These are phyloP conservation scores for Argentina silus DNA, from an alignment of 2,797 vertebrate genomes.

Conservation along the genomic window DNA sequence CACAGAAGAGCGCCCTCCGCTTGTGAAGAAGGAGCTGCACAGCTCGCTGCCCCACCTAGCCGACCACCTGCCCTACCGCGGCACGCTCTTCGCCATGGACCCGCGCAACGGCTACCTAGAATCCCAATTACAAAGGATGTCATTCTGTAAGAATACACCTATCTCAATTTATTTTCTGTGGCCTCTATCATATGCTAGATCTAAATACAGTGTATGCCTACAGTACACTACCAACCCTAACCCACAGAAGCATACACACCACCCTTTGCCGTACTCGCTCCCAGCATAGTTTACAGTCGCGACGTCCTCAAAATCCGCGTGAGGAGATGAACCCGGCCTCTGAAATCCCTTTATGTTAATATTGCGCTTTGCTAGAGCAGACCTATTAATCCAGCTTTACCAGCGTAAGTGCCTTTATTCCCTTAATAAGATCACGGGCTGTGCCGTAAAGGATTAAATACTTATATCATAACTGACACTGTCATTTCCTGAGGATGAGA, in stretches of 20 bases:
- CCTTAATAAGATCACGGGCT: slow-evolving; percentile 86
- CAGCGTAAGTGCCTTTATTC: slow-evolving; percentile 83
- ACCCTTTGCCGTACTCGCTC: slow-evolving; percentile 29
- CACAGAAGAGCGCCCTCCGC: slow-evolving; percentile 90
- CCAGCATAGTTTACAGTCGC: slow-evolving; percentile 55
- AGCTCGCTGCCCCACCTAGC: slow-evolving; percentile 89
- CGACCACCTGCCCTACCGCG: slow-evolving; percentile 91
- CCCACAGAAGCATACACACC: background rate
- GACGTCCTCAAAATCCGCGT: slow-evolving; percentile 66
- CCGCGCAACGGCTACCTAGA: slow-evolving; percentile 94
- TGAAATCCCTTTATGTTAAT: slow-evolving; percentile 85
- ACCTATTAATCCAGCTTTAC: slow-evolving; percentile 85
- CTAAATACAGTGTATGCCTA: slow-evolving; percentile 26
- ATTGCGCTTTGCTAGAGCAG: slow-evolving; percentile 79
- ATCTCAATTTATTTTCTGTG: too few relatives aligned
- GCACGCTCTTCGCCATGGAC: slow-evolving; percentile 94
- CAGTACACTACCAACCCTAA: background rate
- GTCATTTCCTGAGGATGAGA: slow-evolving; percentile 77
- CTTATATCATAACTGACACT: slow-evolving; percentile 83
- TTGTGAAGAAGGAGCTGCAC: slow-evolving; percentile 97
- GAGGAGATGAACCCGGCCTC: slow-evolving; percentile 73
- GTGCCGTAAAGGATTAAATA: slow-evolving; percentile 84
- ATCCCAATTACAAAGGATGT: slow-evolving; percentile 73
- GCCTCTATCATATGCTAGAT: slow-evolving; percentile 16
- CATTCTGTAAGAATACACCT: too few relatives aligned